A percentile compares a stretch with the other conserved stretches of the same genome.
phyloP scores from a whole-genome alignment of 2,888 invertebrate genomes.

The Herminia tarsipennalis region DNA sequence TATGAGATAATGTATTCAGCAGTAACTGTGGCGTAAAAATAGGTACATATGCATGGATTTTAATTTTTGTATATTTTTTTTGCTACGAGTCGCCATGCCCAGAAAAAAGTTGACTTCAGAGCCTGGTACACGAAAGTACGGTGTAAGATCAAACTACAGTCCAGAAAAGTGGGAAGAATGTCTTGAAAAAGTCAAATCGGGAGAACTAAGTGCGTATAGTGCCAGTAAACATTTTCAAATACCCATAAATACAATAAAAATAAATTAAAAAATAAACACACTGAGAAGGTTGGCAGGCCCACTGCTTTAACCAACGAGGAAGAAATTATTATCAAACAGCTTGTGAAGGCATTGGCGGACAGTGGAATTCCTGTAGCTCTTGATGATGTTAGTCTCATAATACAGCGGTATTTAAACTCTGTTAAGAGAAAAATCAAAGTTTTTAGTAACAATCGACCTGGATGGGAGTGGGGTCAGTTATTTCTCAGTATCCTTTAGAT shows the following conservation, averaged over 20 bases:
- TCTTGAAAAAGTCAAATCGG: slow-evolving; percentile 12
- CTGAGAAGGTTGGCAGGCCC: slow-evolving; percentile 19
- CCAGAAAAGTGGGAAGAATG: slow-evolving; percentile 10
- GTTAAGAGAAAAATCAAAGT: slow-evolving; percentile 22
- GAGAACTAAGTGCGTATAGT: slow-evolving; percentile 13
- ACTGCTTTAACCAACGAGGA: slow-evolving; percentile 17
- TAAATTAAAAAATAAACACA: slow-evolving; percentile 21
- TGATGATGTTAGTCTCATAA: slow-evolving; percentile 22
- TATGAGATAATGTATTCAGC: too few species aligned
- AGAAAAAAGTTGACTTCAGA: slow-evolving; percentile 11
- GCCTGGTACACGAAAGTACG: slow-evolving; percentile 10
- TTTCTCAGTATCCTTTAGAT: slow-evolving; percentile 18
- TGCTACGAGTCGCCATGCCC: slow-evolving; percentile 9
- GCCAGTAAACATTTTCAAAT: slow-evolving; percentile 13
- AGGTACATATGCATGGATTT: neutral
- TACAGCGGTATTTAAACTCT: slow-evolving; percentile 19
- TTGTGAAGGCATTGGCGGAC: slow-evolving; percentile 28
- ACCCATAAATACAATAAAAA: slow-evolving; percentile 25
- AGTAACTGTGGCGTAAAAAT: too few species aligned
- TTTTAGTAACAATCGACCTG: slow-evolving; percentile 25
- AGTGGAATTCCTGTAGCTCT: slow-evolving; percentile 21
- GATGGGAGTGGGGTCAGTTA: slow-evolving; percentile 22
- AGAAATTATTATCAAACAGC: slow-evolving; percentile 21
- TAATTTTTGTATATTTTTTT: slow-evolving; percentile 4
- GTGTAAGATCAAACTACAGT: slow-evolving; percentile 2